Base-by-base conservation (phyloP, 1,140 invertebrate genomes). In the Sitobion miscanthi region DNA sequence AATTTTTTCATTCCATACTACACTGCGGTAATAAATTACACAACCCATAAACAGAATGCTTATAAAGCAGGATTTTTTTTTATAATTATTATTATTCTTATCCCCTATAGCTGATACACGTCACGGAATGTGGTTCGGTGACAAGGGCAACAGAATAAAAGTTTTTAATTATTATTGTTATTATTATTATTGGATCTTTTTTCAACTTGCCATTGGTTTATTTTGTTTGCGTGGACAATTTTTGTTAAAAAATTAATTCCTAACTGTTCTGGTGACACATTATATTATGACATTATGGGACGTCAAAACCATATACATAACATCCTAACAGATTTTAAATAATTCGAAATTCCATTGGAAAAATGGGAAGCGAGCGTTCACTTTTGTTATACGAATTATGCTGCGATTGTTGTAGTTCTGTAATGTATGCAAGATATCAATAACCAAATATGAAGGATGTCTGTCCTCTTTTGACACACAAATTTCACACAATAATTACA, bases 71-170 rank as follows among this genome's bases (percentile, higher is more conserved):
- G 23, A 85, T 45, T 85, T 45, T 45, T 45, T 85, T n/a, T 49
- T 87, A 45, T 86, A 47, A 14, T 30, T 88, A 47, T 49, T 49
- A 88, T 88, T 52, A 49, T n/a, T 52, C 30, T 49, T 49, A 88
- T 88, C 30, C 45, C 23, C 47, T 77, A 77, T n/a, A 77, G 62
- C n/a, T n/a, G 47, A 49, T 88, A 94, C 49, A 86, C 38, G 38
- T 42, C 83, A 86, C 85, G 85, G 42, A 47, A 47, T 47, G 85
- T 47, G 23, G 4, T 14, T 86, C 42, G 3, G 85, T 86, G 42
- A 86, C 42, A 47, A 30, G 85, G 45, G 42, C 85, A 30, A 45
- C 9, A 86, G 42, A 30, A 47, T 86, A 47, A 86, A 86, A 86
- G 86, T 88, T 88, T 88, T 49, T 52, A 52, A 52, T 52, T 23